Base-by-base conservation (phyloP, 2,888 invertebrate species). In the Pandemis corylana region DNA sequence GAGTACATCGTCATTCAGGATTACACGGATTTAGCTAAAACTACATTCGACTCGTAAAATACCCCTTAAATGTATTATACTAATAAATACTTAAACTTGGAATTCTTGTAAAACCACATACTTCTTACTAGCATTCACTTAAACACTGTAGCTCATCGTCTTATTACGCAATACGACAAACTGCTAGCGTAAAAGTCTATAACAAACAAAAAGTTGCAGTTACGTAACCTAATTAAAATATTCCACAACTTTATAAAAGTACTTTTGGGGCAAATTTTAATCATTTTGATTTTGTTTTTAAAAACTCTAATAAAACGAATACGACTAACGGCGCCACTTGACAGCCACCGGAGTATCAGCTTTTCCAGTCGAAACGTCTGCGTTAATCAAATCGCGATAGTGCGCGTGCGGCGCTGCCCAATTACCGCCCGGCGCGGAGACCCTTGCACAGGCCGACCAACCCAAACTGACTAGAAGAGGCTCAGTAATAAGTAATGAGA, bases 391-490 rank as follows among this genome's bases (percentile, higher is more conserved):
- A 87, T 84, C 86, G 83, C 86, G 80, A 84, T 89, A 91, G 90
- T 87, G 88, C 86, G 89, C 86, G 85, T 83, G 88, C 89, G 88
- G 90, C 90, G 91, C 89, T 91, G 91, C 91, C 92, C 91, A 92
- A 92, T 93, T 92, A 92, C 85, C 77, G 82, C 83, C 80, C 12
- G 20, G 64, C 44, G 64, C 44, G 9, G 9, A 20, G 12, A 63
- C 28, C 44, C 44, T 20, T 56, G 20, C 9, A 20, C 49, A 13
- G n/a, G 28, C 9, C 9, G 5, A 9, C 12, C 53, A 1, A 7
- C 53, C 5, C 3, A 13, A 3, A 41, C 20, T 13, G 41, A 10
- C 65, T 65, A 46, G 65, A 65, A 65, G 65, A 49, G 65, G n/a
- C 49, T 15, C 2, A 53, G 7, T 1, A 20, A 20, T 20, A 20